These are phyloP conservation scores for Peribatodes rhomboidaria DNA, from an alignment of 2,888 invertebrate genomes.

Conservation along the genomic window DNA sequence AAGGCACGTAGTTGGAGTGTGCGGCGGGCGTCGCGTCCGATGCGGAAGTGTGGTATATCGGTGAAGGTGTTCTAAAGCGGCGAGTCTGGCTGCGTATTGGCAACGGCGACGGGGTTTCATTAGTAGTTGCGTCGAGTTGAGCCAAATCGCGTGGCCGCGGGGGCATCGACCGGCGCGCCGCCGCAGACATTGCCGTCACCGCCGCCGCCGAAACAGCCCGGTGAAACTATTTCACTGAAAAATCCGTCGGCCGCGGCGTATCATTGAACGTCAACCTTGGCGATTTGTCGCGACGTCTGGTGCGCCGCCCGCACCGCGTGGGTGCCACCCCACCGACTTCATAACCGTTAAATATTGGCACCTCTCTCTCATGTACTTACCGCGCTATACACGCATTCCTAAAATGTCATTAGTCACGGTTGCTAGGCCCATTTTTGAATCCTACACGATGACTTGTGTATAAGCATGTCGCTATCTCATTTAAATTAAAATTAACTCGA, in stretches of 20 bases:
- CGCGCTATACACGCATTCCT: constrained; percentile 50
- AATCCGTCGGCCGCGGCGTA: constrained; percentile 77
- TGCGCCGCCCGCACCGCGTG: constrained; percentile 60
- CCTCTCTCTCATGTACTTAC: constrained; percentile 64
- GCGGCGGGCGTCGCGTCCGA: constrained; percentile 34
- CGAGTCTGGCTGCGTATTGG: constrained; percentile 32
- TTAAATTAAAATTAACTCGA: constrained; percentile 33
- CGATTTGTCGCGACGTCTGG: constrained; percentile 82
- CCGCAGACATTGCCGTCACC: constrained; percentile 85
- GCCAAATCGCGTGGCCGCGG: constrained; percentile 79
- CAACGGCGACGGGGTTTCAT: constrained; percentile 60
- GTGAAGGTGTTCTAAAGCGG: constrained; percentile 45
- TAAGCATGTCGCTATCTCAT: constrained; percentile 38
- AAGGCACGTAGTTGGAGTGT: not conserved
- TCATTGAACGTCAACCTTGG: constrained; percentile 83
- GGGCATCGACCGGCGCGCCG: constrained; percentile 80
- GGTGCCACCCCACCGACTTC: constrained; percentile 76
- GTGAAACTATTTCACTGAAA: constrained; percentile 85
- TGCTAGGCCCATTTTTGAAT: constrained; percentile 48
- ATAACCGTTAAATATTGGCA: constrained; percentile 79
- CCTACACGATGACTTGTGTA: constrained; percentile 47
- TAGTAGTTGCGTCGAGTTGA: constrained; percentile 64
- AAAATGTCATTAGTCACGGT: constrained; percentile 55
- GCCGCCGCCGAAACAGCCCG: constrained; percentile 67
- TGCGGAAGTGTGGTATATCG: constrained; percentile 38